Percentiles rank a stretch among this genome's conserved stretches.
These are phyloP conservation scores for Xestia xanthographa DNA, from an alignment of 2,888 invertebrate genomes.

Conservation along the genomic window DNA sequence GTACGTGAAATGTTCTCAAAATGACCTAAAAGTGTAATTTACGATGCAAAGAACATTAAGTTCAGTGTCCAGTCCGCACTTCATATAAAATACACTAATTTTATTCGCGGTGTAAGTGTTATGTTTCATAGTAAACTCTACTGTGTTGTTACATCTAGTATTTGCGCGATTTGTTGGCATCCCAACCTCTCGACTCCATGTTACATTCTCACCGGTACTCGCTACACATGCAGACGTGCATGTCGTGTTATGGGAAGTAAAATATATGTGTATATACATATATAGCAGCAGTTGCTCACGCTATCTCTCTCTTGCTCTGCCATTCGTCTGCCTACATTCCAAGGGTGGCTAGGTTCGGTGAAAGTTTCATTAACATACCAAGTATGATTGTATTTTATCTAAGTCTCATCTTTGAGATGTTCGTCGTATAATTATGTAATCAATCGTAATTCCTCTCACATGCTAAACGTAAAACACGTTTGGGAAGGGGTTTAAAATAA, in stretches of 20 bases:
- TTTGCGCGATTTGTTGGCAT: conserved; percentile 25
- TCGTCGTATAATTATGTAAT: neutral
- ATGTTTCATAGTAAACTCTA: neutral
- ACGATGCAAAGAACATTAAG: conserved; percentile 21
- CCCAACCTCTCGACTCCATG: conserved; percentile 3
- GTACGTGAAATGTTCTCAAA: conserved; percentile 25
- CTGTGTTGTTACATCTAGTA: conserved; percentile 19
- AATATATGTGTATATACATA: too few relatives aligned
- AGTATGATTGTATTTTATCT: conserved; percentile 11
- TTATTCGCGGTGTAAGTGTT: conserved; percentile 26
- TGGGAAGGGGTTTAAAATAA: neutral
- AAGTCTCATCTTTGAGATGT: neutral
- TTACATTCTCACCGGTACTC: conserved; percentile 33
- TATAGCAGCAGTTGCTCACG: neutral
- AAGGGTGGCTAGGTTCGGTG: neutral
- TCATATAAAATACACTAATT: conserved; percentile 15
- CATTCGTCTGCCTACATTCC: conserved; percentile 8
- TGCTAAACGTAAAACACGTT: neutral
- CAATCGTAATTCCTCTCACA: neutral
- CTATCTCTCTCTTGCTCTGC: neutral
- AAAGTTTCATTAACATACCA: neutral
- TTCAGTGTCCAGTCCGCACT: conserved; percentile 16
- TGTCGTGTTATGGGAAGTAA: conserved; percentile 6
- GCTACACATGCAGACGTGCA: conserved; percentile 9
- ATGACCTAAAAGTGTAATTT: conserved; percentile 18